phyloP scores from a whole-genome alignment of 2,113 vertebrate species.

The Cervus canadensis region DNA sequence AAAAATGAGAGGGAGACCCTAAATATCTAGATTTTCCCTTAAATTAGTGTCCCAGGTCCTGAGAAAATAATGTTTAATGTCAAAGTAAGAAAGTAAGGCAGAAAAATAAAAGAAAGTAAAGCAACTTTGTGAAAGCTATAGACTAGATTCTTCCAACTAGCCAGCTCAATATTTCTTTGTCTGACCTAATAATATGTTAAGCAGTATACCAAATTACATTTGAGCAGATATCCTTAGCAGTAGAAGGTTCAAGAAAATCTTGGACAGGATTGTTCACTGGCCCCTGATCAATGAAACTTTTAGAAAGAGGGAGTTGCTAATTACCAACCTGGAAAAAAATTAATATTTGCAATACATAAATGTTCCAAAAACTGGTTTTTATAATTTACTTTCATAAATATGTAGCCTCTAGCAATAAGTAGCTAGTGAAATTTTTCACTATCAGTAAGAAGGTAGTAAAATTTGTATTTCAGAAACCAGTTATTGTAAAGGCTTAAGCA shows the following conservation, averaged over 20 bases:
- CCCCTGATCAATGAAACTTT: background rate
- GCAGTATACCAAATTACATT: background rate
- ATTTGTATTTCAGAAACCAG: conserved; percentile 10
- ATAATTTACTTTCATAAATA: background rate
- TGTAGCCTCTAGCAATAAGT: background rate
- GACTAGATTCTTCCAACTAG: background rate
- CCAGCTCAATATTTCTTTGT: background rate
- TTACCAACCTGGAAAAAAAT: background rate
- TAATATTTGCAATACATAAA: background rate
- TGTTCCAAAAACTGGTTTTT: background rate
- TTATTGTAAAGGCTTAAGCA: conserved; percentile 31
- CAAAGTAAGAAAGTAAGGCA: background rate
- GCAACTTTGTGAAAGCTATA: conserved; percentile 4
- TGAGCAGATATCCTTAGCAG: background rate
- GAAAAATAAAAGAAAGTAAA: background rate
- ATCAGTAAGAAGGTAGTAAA: background rate
- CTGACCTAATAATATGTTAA: background rate
- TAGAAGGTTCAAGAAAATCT: background rate
- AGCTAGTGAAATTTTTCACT: conserved; percentile 15
- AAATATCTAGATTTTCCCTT: background rate
- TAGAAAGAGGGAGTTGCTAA: background rate
- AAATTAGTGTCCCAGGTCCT: background rate
- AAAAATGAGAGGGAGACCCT: background rate
- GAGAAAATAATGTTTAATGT: conserved; percentile 14
- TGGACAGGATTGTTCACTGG: background rate